Conservation (phyloP, 1,140 invertebrate species). For the Propsilocerus akamusi region DNA sequence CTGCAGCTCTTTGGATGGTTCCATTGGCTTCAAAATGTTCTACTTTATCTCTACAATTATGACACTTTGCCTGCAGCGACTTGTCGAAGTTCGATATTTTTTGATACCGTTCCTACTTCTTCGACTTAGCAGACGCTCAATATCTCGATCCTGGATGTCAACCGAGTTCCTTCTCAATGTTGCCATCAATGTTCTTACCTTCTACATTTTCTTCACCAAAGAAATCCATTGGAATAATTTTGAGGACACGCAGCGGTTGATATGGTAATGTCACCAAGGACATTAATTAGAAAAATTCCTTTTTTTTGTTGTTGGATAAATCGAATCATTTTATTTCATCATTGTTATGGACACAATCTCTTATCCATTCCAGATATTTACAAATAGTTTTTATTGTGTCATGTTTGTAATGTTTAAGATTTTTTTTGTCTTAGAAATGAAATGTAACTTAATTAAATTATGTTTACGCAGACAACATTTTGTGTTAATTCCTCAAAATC, state of each 20-base stretch:
- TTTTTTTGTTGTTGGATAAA: not conserved
- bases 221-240: slow-evolving; percentile 69
- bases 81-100: slow-evolving; percentile 90
- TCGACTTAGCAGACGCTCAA: slow-evolving; percentile 48
- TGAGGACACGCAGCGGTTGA: slow-evolving; percentile 63
- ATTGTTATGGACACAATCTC: not conserved
- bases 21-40: slow-evolving; percentile 40
- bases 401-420: not conserved
- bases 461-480: not conserved
- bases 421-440: not conserved
- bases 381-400: too few relatives aligned
- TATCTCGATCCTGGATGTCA: slow-evolving; percentile 32
- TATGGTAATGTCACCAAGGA: slow-evolving; percentile 49
- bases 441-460: not conserved
- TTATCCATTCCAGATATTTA: too few relatives aligned
- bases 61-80: slow-evolving; percentile 57
- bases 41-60: slow-evolving; percentile 40
- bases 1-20: slow-evolving; percentile 34
- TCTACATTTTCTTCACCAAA: slow-evolving; percentile 67
- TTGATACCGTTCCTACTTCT: slow-evolving; percentile 79
- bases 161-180: slow-evolving; percentile 51
- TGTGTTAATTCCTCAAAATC: not conserved
- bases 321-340: not conserved
- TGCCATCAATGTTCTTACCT: slow-evolving; percentile 54
- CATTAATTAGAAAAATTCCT: not conserved